These are phyloP conservation scores for Eupithecia tripunctaria DNA, from an alignment of 2,888 invertebrate genomes.

Conservation along the genomic window DNA sequence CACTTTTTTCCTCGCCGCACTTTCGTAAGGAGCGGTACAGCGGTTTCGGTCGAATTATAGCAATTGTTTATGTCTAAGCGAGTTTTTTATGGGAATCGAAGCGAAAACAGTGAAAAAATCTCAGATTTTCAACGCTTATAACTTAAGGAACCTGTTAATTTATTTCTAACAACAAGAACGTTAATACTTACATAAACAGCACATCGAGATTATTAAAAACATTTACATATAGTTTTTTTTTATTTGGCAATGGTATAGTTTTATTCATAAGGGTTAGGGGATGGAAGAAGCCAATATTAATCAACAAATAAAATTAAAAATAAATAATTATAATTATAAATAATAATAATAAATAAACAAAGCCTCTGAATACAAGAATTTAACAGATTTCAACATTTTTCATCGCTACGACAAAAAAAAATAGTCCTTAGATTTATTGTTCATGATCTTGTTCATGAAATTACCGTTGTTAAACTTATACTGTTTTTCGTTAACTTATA, in stretches of 20 bases:
- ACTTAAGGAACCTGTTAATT: background rate
- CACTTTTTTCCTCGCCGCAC: too few relatives aligned
- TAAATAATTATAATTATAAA: background rate
- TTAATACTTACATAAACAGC: constrained; percentile 8
- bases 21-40: too few relatives aligned
- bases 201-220: constrained; percentile 8
- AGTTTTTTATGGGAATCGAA: background rate
- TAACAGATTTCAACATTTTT: constrained; percentile 10
- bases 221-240: background rate
- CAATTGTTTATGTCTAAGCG: background rate
- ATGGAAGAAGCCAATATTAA: constrained; percentile 15
- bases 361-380: constrained; percentile 16
- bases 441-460: background rate
- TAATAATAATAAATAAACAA: too few relatives aligned
- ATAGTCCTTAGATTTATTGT: background rate
- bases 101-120: background rate
- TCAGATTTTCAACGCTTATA: background rate
- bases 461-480: too few relatives aligned
- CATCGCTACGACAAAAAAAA: background rate
- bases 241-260: constrained; percentile 22
- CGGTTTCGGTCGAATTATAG: too few relatives aligned
- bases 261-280: background rate
- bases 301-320: background rate
- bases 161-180: constrained; percentile 11
- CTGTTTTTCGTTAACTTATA: background rate